Conservation (phyloP, 1,140 invertebrate genomes). For the Adoxophyes honmai region DNA sequence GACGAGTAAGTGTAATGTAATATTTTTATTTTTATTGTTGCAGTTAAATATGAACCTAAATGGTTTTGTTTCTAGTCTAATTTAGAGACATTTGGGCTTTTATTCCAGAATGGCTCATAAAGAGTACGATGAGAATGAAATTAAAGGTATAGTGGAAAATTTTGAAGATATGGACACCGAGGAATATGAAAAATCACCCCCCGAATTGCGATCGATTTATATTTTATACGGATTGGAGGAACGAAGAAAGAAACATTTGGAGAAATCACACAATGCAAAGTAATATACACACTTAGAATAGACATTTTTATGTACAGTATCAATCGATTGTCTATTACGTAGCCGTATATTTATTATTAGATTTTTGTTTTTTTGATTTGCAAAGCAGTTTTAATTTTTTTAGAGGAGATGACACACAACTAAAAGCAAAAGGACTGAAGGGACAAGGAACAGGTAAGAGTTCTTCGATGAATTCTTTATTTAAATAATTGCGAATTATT, state of each 20-base stretch:
- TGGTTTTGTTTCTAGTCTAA: too few species aligned
- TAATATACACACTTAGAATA: too few species aligned
- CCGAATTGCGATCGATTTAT: constrained; percentile 53
- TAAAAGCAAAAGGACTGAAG: too few species aligned
- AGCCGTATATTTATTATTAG: too few species aligned
- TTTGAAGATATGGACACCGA: constrained; percentile 55
- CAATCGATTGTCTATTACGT: too few species aligned
- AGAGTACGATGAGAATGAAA: constrained; percentile 52
- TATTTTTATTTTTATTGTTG: neutral
- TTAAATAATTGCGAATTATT: too few species aligned
- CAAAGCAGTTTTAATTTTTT: too few species aligned
- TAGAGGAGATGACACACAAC: too few species aligned
- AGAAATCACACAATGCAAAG: constrained; percentile 19
- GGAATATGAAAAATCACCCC: constrained; percentile 46
- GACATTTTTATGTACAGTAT: too few species aligned
- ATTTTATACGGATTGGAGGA: constrained; percentile 48
- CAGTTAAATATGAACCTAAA: too few species aligned
- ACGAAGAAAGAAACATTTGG: constrained; percentile 43
- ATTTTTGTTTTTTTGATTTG: too few species aligned
- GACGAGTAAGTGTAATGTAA: constrained; percentile 45
- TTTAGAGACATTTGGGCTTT: neutral
- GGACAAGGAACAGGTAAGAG: constrained; percentile 7
- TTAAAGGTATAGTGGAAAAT: constrained; percentile 41
- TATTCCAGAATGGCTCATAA: constrained; percentile 26
- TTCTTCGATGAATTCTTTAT: too few species aligned